phyloP scores from a whole-genome alignment of 2,888 invertebrate genomes.

The Monopis laevigella region DNA sequence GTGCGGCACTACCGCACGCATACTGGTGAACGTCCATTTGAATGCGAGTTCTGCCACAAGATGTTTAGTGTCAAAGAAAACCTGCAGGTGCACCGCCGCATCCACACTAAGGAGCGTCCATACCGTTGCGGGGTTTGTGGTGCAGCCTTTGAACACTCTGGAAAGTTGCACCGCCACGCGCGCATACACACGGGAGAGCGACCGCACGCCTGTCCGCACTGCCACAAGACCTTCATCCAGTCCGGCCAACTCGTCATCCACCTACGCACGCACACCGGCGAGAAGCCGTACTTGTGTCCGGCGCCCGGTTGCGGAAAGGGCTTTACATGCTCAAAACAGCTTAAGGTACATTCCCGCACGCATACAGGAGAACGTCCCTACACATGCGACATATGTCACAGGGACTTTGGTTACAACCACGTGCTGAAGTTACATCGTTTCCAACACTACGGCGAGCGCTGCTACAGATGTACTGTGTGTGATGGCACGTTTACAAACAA shows the following conservation, averaged over 20 bases:
- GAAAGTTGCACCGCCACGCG: slow-evolving; percentile 90
- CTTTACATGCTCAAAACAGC: slow-evolving; percentile 91
- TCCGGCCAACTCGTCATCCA: slow-evolving; percentile 92
- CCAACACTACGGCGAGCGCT: slow-evolving; percentile 91
- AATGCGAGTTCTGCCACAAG: slow-evolving; percentile 92
- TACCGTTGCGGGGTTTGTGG: slow-evolving; percentile 90
- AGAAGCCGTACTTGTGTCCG: slow-evolving; percentile 85
- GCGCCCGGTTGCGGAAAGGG: slow-evolving; percentile 88
- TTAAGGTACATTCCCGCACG: slow-evolving; percentile 90
- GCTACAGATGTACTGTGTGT: slow-evolving; percentile 92
- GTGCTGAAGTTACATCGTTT: slow-evolving; percentile 89
- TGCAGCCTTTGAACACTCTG: slow-evolving; percentile 90
- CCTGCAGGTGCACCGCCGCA: slow-evolving; percentile 87
- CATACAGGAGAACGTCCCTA: slow-evolving; percentile 93
- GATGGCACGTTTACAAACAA: slow-evolving; percentile 91
- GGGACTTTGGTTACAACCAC: slow-evolving; percentile 92
- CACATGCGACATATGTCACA: slow-evolving; percentile 90
- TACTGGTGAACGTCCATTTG: slow-evolving; percentile 90
- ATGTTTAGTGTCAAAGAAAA: slow-evolving; percentile 94
- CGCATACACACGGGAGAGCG: slow-evolving; percentile 91
- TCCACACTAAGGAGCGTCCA: slow-evolving; percentile 91
- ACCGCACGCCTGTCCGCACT: slow-evolving; percentile 88
- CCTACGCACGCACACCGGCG: slow-evolving; percentile 88
- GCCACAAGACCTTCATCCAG: slow-evolving; percentile 90
- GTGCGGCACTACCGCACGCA: slow-evolving; percentile 89